Percentiles rank a stretch among this genome's conserved stretches.
Conservation (phyloP, 2,797 vertebrate genomes). For the Mallotus villosus region DNA sequence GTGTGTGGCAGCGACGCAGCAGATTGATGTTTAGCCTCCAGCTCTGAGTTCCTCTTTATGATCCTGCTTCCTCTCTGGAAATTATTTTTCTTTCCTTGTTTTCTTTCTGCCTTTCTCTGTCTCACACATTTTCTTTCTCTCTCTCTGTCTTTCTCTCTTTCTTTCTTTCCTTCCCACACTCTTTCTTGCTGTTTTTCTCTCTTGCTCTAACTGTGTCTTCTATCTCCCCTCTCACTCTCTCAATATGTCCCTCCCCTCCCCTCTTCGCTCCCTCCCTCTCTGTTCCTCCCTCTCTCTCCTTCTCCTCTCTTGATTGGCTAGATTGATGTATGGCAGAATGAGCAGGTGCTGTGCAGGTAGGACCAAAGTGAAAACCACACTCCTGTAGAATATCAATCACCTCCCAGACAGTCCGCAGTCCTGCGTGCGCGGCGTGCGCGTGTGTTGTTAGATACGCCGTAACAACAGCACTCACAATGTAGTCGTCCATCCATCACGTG, state of each 20-base stretch:
- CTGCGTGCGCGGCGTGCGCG: background rate
- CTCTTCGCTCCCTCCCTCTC: slow-evolving; percentile 5
- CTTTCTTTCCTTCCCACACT: slow-evolving; percentile 9
- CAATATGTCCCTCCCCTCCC: slow-evolving; percentile 7
- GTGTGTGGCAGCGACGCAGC: slow-evolving; percentile 36
- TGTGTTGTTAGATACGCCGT: background rate
- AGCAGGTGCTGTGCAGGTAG: slow-evolving; percentile 46
- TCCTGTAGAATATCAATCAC: slow-evolving; percentile 59
- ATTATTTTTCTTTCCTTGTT: too few species aligned
- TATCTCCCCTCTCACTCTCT: background rate
- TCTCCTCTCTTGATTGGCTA: slow-evolving; percentile 8
- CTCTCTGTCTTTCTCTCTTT: background rate
- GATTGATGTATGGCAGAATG: slow-evolving; percentile 59
- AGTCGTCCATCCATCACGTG: background rate
- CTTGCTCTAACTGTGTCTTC: slow-evolving; percentile 1
- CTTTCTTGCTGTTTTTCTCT: slow-evolving; percentile 8
- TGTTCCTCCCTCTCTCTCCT: slow-evolving; percentile 27
- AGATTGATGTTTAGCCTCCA: slow-evolving; percentile 47
- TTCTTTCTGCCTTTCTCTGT: too few species aligned
- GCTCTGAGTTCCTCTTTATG: background rate
- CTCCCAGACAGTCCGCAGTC: background rate
- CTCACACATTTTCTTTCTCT: background rate
- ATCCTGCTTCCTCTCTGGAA: slow-evolving; percentile 13
- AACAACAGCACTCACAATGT: background rate
- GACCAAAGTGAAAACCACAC: slow-evolving; percentile 42